These are phyloP conservation scores for Nixonia krombeini DNA, from an alignment of 1,140 invertebrate species.

Conservation along the genomic window DNA sequence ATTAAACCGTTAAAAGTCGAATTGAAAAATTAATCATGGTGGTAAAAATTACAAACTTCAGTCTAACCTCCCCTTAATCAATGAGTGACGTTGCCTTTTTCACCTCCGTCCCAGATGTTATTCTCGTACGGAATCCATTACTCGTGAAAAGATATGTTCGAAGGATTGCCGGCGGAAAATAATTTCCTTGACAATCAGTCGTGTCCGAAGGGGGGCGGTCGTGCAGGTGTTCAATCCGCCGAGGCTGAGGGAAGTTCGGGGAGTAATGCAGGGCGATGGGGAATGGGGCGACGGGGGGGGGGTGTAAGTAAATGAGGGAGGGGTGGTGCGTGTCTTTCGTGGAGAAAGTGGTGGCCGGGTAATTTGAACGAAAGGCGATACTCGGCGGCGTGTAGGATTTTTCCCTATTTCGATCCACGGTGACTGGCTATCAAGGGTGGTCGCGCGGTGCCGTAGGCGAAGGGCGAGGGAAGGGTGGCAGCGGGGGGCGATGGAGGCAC, in stretches of 20 bases:
- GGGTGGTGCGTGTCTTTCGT: constrained; percentile 9
- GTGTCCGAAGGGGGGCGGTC: constrained; percentile 12
- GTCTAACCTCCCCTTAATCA: too few relatives aligned
- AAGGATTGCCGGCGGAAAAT: constrained; percentile 21
- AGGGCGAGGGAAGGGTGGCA: constrained; percentile 6
- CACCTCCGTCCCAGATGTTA: background rate
- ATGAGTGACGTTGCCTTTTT: too few relatives aligned
- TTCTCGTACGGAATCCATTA: background rate
- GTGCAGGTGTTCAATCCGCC: constrained; percentile 38
- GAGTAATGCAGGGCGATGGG: too few relatives aligned
- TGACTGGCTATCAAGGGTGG: constrained; percentile 7
- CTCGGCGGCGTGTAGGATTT: constrained; percentile 27
- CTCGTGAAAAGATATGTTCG: constrained; percentile 2
- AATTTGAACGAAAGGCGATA: constrained; percentile 65
- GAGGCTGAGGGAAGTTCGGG: background rate
- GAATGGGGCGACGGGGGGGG: too few relatives aligned
- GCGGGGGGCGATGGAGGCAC: constrained; percentile 19
- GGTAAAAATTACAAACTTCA: too few relatives aligned
- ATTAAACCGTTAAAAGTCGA: too few relatives aligned
- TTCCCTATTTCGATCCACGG: constrained; percentile 35
- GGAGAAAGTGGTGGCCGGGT: constrained; percentile 24
- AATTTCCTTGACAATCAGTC: constrained; percentile 27
- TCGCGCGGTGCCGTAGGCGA: too few relatives aligned
- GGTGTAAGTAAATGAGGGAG: constrained; percentile 6
- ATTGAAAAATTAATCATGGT: too few relatives aligned